Evolutionary conservation across 1,140 invertebrate species (phyloP).

Genomic region (Triops cancriformis): DNA sequence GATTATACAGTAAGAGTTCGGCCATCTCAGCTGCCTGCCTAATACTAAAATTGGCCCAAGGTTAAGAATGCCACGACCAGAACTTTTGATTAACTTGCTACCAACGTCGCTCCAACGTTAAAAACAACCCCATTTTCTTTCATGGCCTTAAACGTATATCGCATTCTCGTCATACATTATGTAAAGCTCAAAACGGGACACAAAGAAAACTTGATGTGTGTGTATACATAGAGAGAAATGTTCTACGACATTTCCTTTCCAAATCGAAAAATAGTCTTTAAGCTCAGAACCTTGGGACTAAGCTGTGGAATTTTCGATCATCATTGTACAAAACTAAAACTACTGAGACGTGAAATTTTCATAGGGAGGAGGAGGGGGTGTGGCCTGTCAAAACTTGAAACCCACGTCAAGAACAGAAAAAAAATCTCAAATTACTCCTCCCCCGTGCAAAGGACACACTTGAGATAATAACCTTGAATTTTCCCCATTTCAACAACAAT

Average conservation of each 20-base stretch:
- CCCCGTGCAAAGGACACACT: not conserved
- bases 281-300: slow-evolving; percentile 8
- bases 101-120: not conserved
- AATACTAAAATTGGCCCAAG: not conserved
- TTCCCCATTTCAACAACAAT: not conserved
- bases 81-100: not conserved
- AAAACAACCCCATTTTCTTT: not conserved
- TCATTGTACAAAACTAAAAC: not conserved
- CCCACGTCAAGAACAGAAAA: not conserved
- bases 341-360: not conserved
- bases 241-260: not conserved
- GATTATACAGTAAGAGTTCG: not conserved
- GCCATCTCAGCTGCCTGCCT: not conserved
- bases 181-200: not conserved
- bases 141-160: not conserved
- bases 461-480: not conserved
- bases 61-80: not conserved
- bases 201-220: not conserved
- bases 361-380: not conserved
- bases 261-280: slow-evolving; percentile 3
- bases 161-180: not conserved
- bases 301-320: not conserved
- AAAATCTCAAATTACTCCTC: not conserved
- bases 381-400: not conserved
- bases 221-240: not conserved